Evolutionary conservation across 2,797 vertebrate genomes (phyloP).

Genomic region (Rhinichthys osculus): DNA sequence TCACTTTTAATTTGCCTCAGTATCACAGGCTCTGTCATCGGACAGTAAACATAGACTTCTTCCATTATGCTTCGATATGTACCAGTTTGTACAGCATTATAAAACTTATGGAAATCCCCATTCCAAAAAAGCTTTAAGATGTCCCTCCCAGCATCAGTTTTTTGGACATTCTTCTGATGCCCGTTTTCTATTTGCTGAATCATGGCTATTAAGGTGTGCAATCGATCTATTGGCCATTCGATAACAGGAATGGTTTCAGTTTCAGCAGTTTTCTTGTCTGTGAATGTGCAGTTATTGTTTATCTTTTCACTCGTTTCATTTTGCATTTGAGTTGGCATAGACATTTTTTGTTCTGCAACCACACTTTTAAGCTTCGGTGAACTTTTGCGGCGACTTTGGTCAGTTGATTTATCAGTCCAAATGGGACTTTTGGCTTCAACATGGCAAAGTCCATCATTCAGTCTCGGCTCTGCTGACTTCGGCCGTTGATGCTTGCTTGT

Average conservation of each 20-base stretch:
- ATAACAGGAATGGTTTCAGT: conserved; percentile 52
- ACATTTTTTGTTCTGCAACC: background rate
- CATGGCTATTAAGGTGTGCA: conserved; percentile 33
- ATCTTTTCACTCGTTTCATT: background rate
- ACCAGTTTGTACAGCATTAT: fast-evolving
- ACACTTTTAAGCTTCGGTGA: background rate
- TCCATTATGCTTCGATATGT: background rate
- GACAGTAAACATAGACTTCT: background rate
- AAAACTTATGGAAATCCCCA: background rate
- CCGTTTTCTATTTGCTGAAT: background rate
- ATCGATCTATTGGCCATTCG: conserved; percentile 58
- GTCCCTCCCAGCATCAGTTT: fast-evolving
- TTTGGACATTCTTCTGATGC: fast-evolving
- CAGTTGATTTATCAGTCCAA: background rate
- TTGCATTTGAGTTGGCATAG: background rate
- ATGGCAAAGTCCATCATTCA: background rate
- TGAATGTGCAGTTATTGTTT: background rate
- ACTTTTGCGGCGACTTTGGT: background rate
- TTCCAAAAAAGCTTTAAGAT: conserved; percentile 62
- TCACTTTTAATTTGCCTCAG: conserved; percentile 55
- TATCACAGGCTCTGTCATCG: conserved; percentile 51
- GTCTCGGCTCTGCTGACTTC: background rate
- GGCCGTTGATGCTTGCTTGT: background rate
- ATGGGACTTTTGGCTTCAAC: background rate
- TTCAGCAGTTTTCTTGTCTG: background rate